Evolutionary conservation across 2,797 vertebrate genomes (phyloP), one percentile per base, ranked within the genome.

Genomic region (Harpagifer antarcticus): DNA sequence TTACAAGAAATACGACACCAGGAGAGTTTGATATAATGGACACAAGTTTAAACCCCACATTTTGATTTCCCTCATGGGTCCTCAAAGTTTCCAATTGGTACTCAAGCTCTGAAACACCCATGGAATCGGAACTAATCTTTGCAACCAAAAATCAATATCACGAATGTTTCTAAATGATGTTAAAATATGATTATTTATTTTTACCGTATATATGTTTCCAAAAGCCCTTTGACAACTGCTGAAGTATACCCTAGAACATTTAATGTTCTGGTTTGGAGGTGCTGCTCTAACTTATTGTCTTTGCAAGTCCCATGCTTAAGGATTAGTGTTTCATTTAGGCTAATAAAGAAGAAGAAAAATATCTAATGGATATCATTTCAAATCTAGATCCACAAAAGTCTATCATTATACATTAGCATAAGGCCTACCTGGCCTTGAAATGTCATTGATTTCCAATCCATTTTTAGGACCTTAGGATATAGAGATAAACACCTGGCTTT

Each of bases 361-460:
- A 47, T 56, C n/a, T 37, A 47, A 56, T 56, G 33, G 48, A n/a
- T 64, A 33, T 20, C 20, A 64, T 64, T 50, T 45, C 5, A 47
- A 45, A 67, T 55, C 23, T 5, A 1, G 16, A 52, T 60, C 23
- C 40, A 19, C 40, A 45, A 45, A 61, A 3, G 14, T 45, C 16
- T 31, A 54, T 17, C 16, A 9, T 31, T 60, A 20, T 27, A 43
- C 49, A 53, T 60, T 67, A 48, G 27, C 40, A 20, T 42, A 13
- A 45, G 14, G 16, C 27, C 23, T 15, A 47, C 40, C 44, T 65
- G 43, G 42, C n/a, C 54, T 17, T 9, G 19, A n/a, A 54, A 42
- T 12, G 31, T 3, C 6, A 27, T 27, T 48, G 10, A 53, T 53
- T 48, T 68, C 16, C 12, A 40, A 50, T 62, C 19, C 40, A 12